Conservation (phyloP, 2,113 vertebrate species). For the Poecilia latipinna region DNA sequence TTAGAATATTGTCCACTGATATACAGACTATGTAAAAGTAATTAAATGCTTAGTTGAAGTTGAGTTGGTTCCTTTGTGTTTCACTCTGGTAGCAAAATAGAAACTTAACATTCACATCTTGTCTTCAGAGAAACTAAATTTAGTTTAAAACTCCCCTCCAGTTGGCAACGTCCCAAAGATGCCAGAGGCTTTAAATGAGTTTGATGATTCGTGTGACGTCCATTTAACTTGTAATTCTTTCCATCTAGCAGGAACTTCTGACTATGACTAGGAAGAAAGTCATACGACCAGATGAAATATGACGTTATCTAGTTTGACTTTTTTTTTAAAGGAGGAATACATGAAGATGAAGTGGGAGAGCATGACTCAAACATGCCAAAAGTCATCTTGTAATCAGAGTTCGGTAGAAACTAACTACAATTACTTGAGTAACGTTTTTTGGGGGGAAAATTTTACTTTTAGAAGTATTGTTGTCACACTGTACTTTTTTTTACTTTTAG, state of each 20-base stretch:
- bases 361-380: conserved; percentile 2
- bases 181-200: not conserved
- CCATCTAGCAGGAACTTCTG: not conserved
- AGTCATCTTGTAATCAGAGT: not conserved
- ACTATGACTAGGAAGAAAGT: not conserved
- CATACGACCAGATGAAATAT: conserved; percentile 2
- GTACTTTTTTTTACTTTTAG: too few species aligned
- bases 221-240: conserved; percentile 1
- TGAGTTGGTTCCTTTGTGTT: not conserved
- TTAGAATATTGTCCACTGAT: not conserved
- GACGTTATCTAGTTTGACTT: not conserved
- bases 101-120: not conserved
- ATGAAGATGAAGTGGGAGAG: not conserved
- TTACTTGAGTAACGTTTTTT: too few species aligned
- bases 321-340: not conserved
- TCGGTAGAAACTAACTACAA: too few species aligned
- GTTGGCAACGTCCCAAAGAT: not conserved
- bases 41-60: too few species aligned
- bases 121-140: not conserved
- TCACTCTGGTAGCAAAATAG: not conserved
- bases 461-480: too few species aligned
- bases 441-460: too few species aligned
- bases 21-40: too few species aligned
- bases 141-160: not conserved
- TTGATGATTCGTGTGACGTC: not conserved